Conservation (phyloP, 2,888 invertebrate species). For the Deilephila porcellus region DNA sequence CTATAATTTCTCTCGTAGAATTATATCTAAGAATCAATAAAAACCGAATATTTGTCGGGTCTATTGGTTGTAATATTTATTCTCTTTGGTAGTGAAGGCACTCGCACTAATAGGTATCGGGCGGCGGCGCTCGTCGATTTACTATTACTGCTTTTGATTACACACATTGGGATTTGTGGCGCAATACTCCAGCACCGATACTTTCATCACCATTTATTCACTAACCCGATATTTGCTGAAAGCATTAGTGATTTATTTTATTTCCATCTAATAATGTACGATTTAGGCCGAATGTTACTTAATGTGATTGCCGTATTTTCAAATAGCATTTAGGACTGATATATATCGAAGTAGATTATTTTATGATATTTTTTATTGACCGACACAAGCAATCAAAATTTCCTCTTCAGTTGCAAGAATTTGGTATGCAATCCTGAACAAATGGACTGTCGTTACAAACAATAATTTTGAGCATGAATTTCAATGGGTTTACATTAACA, state of each 20-base stretch:
- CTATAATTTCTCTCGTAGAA: too few species aligned
- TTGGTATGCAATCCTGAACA: too few species aligned
- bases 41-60: neutral
- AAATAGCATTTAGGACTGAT: too few species aligned
- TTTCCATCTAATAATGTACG: neutral
- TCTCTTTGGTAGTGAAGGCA: neutral
- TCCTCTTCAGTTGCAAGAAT: too few species aligned
- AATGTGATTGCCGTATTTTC: too few species aligned
- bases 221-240: neutral
- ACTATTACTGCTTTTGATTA: conserved; percentile 2
- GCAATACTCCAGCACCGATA: neutral
- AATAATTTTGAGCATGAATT: too few species aligned
- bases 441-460: too few species aligned
- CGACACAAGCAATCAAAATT: too few species aligned
- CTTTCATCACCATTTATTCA: conserved; percentile 1
- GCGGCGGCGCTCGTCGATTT: conserved; percentile 4
- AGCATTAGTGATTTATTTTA: neutral
- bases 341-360: too few species aligned
- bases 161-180: neutral
- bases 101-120: conserved; percentile 17
- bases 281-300: neutral
- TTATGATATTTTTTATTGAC: too few species aligned
- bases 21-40: too few species aligned
- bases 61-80: neutral
- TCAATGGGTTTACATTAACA: too few species aligned